Conservation (phyloP, 2,113 vertebrate genomes). For the Haemorhous mexicanus region DNA sequence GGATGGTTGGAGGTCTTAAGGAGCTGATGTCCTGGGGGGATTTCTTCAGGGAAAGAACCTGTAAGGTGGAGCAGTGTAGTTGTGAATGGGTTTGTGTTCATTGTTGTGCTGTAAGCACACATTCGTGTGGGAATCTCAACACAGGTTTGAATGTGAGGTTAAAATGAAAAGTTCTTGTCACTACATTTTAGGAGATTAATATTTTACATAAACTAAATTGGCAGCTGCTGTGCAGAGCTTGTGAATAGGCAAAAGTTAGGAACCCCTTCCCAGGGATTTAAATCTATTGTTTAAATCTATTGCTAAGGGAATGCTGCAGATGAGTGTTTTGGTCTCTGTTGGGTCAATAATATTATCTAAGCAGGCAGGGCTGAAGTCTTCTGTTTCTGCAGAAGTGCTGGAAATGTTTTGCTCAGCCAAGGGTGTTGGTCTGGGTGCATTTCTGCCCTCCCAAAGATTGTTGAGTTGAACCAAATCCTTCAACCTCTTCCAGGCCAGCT, state of each 20-base stretch:
- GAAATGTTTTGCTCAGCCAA: not conserved
- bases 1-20: not conserved
- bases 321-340: rapidly evolving
- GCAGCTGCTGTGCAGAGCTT: not conserved
- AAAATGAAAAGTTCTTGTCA: not conserved
- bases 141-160: not conserved
- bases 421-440: not conserved
- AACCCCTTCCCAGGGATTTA: not conserved
- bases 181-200: not conserved
- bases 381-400: not conserved
- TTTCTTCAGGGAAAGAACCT: not conserved
- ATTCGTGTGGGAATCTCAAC: rapidly evolving
- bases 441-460: not conserved
- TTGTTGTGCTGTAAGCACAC: not conserved
- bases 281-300: not conserved
- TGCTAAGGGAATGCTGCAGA: not conserved
- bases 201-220: not conserved
- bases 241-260: not conserved
- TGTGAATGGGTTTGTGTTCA: not conserved
- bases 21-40: not conserved
- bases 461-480: not conserved
- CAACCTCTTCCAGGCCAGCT: not conserved
- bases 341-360: not conserved
- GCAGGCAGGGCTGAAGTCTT: not conserved
- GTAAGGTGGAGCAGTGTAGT: not conserved